These are phyloP conservation scores for Chymomyza amoena DNA, from an alignment of 2,888 invertebrate genomes.

Conservation along the genomic window DNA sequence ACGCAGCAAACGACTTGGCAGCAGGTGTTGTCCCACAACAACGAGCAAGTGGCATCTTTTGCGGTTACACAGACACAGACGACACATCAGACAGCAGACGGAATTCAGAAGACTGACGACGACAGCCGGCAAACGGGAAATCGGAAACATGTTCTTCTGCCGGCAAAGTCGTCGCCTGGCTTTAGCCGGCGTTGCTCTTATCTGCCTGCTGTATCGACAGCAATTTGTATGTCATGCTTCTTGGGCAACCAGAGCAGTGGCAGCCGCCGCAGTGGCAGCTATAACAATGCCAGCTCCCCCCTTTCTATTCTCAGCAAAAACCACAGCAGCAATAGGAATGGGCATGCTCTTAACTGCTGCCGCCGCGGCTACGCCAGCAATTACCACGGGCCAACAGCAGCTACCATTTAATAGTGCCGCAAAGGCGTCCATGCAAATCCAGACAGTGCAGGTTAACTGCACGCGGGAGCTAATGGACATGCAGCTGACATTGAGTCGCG, in stretches of 20 bases:
- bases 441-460: slow-evolving; percentile 82
- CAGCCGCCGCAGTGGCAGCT: slow-evolving; percentile 34
- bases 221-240: slow-evolving; percentile 72
- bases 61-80: slow-evolving; percentile 39
- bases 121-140: slow-evolving; percentile 51
- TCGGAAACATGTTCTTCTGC: slow-evolving; percentile 69
- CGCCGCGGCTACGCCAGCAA: neutral
- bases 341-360: neutral
- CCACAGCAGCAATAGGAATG: slow-evolving; percentile 26
- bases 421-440: slow-evolving; percentile 75
- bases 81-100: slow-evolving; percentile 17
- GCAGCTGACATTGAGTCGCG: slow-evolving; percentile 80
- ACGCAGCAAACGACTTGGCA: slow-evolving; percentile 19
- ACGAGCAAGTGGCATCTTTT: slow-evolving; percentile 64
- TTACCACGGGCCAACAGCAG: slow-evolving; percentile 14
- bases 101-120: slow-evolving; percentile 42
- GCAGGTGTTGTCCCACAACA: slow-evolving; percentile 40
- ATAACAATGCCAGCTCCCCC: slow-evolving; percentile 44
- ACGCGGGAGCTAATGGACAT: slow-evolving; percentile 83
- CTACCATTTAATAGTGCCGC: neutral
- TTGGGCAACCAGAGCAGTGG: slow-evolving; percentile 70
- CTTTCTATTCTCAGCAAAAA: slow-evolving; percentile 49
- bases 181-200: slow-evolving; percentile 60
- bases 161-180: slow-evolving; percentile 13
- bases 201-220: slow-evolving; percentile 64